phyloP scores from a whole-genome alignment of 2,113 vertebrate genomes.

The Rhineura floridana region DNA sequence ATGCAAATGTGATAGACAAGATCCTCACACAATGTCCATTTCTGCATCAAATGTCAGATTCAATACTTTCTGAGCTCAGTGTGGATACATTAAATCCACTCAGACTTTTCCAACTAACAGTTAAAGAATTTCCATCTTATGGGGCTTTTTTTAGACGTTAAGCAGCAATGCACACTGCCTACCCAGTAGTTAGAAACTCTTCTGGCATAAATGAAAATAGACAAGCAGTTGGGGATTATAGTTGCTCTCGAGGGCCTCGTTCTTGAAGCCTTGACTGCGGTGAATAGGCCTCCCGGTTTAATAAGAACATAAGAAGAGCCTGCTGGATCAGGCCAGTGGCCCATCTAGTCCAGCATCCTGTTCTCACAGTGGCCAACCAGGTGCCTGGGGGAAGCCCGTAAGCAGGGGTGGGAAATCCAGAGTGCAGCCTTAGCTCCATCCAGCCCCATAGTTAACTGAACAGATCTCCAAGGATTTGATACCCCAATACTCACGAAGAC shows the following conservation, averaged over 20 bases:
- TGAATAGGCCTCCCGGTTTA: neutral
- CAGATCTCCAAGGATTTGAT: neutral
- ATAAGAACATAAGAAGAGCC: too few species aligned
- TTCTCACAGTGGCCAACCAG: too few species aligned
- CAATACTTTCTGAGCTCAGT: neutral
- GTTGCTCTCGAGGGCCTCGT: neutral
- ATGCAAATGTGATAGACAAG: too few species aligned
- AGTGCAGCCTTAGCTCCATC: neutral
- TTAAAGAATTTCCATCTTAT: neutral
- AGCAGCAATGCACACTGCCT: neutral
- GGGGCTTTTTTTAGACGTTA: neutral
- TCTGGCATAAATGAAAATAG: constrained; percentile 1
- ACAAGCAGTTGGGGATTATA: neutral
- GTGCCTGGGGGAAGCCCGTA: too few species aligned
- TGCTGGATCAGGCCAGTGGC: too few species aligned
- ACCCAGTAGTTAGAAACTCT: neutral
- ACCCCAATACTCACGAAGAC: neutral
- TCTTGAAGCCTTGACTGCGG: neutral
- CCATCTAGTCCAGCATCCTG: too few species aligned
- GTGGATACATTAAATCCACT: neutral
- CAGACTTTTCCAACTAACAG: neutral
- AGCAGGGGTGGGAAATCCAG: neutral
- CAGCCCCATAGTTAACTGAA: neutral
- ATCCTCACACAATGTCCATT: neutral
- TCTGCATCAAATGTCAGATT: neutral